A percentile compares a stretch with the other conserved stretches of the same genome.
These are phyloP conservation scores for Diglossa cyanea DNA, from an alignment of 2,797 vertebrate genomes.

Conservation along the genomic window DNA sequence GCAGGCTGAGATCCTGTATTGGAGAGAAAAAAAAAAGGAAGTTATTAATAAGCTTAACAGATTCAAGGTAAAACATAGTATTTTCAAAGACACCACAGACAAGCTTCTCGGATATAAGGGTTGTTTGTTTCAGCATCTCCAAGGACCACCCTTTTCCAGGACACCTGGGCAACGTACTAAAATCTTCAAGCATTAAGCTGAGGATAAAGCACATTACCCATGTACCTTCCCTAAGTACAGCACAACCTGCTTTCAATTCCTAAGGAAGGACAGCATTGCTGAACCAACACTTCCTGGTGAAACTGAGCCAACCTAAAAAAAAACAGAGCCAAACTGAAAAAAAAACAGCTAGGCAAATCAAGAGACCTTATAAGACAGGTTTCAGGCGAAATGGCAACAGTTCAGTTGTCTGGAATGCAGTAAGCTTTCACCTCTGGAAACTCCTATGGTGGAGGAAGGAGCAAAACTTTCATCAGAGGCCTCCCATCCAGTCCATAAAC, in stretches of 20 bases:
- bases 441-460: background rate
- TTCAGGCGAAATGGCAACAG: background rate
- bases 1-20: conserved; percentile 85
- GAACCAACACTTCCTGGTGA: background rate
- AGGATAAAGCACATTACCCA: background rate
- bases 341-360: background rate
- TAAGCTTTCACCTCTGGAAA: background rate
- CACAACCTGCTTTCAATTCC: background rate
- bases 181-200: background rate
- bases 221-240: background rate
- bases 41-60: background rate
- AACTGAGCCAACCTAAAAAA: background rate
- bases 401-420: background rate
- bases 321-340: no score
- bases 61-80: background rate
- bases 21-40: background rate
- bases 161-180: background rate
- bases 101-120: background rate
- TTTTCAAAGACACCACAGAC: background rate
- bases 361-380: background rate
- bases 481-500: background rate
- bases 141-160: background rate
- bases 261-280: background rate
- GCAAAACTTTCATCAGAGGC: background rate
- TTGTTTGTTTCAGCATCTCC: background rate